Conservation (phyloP, 2,797 vertebrate species). For the Pitangus sulphuratus region DNA sequence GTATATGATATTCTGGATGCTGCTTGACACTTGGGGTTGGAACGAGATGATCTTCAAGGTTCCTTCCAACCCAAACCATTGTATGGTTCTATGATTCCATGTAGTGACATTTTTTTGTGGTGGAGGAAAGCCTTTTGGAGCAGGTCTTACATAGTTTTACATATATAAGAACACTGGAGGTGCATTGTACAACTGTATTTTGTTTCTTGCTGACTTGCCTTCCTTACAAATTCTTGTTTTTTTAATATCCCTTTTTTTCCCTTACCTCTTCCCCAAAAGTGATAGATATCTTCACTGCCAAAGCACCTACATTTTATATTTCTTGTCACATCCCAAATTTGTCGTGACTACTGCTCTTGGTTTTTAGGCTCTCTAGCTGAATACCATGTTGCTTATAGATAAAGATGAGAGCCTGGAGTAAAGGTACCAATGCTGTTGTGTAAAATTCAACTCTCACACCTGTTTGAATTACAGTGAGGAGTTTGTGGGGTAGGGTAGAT, state of each 20-base stretch:
- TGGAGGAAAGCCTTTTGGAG: not conserved
- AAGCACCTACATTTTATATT: not conserved
- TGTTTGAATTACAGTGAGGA: not conserved
- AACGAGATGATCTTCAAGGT: not conserved
- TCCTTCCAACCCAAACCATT: not conserved
- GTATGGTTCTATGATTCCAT: not conserved
- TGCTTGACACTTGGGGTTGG: not conserved
- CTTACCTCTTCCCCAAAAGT: accelerated
- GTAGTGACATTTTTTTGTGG: not conserved
- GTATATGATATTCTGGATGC: not conserved
- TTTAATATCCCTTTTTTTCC: not conserved
- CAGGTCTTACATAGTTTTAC: accelerated
- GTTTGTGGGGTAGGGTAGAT: not conserved
- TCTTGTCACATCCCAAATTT: not conserved
- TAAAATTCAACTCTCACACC: not conserved
- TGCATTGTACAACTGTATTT: not conserved
- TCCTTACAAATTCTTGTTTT: not conserved
- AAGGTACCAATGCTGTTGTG: not conserved
- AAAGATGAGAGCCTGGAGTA: not conserved
- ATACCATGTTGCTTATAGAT: not conserved
- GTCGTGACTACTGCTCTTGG: not conserved
- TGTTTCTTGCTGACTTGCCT: not conserved
- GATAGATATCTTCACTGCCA: not conserved
- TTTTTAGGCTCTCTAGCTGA: not conserved
- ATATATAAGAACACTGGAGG: accelerated